Percentiles rank a stretch among this genome's conserved stretches.
Evolutionary conservation across 2,797 vertebrate species (phyloP).

Genomic region (Hippoglossus hippoglossus): DNA sequence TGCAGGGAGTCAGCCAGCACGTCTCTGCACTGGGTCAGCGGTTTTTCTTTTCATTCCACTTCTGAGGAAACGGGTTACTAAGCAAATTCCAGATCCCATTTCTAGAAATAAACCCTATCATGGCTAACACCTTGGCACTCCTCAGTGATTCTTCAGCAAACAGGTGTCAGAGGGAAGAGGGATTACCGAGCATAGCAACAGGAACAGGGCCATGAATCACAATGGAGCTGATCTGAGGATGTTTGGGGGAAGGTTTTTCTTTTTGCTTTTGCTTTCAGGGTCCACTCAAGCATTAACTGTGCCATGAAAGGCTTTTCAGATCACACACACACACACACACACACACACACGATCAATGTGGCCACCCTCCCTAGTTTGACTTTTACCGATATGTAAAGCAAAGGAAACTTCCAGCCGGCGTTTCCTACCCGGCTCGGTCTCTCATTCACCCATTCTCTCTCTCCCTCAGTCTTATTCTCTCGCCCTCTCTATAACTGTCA

Average conservation of each 20-base stretch:
- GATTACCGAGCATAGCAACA: slow-evolving; percentile 53
- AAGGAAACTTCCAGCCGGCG: slow-evolving; percentile 38
- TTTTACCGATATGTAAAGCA: slow-evolving; percentile 34
- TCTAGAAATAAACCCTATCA: slow-evolving; percentile 50
- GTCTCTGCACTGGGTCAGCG: slow-evolving; percentile 49
- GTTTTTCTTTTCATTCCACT: slow-evolving; percentile 10
- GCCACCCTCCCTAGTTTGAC: slow-evolving; percentile 44
- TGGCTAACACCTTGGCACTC: slow-evolving; percentile 55
- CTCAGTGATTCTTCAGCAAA: slow-evolving; percentile 57
- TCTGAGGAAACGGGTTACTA: slow-evolving; percentile 45
- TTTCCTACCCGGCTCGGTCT: slow-evolving; percentile 31
- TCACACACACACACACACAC: slow-evolving; percentile 1
- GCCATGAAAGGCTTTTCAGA: slow-evolving; percentile 13
- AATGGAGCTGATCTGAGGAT: slow-evolving; percentile 42
- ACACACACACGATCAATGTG: slow-evolving; percentile 12
- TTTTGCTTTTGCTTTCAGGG: slow-evolving; percentile 16
- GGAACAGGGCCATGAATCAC: slow-evolving; percentile 62
- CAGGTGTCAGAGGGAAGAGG: slow-evolving; percentile 65
- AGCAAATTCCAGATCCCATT: slow-evolving; percentile 58
- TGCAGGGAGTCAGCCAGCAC: slow-evolving; percentile 18
- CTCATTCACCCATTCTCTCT: slow-evolving; percentile 39
- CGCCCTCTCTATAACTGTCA: slow-evolving; percentile 36
- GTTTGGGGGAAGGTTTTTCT: slow-evolving; percentile 11
- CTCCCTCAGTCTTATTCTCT: slow-evolving; percentile 44
- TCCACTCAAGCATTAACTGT: slow-evolving; percentile 20